A percentile compares a stretch with the other conserved stretches of the same genome.
phyloP scores from a whole-genome alignment of 2,888 invertebrate species.

The Agriotes lineatus region DNA sequence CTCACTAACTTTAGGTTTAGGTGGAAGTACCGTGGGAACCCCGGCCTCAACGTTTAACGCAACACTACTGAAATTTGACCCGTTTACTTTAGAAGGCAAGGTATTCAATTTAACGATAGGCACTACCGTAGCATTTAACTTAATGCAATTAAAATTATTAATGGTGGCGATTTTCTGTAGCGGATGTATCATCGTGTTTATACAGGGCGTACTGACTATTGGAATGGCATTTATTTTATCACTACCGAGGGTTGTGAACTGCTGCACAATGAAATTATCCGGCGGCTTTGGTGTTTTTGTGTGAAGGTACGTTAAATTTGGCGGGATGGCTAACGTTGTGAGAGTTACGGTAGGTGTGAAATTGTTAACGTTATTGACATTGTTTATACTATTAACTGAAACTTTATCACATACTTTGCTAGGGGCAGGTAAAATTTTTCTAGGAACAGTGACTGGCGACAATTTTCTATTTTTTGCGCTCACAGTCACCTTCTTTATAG shows the following conservation, averaged over 20 bases:
- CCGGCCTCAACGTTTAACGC: constrained; percentile 62
- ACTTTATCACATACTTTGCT: constrained; percentile 61
- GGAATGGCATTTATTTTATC: constrained; percentile 61
- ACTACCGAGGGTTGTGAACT: constrained; percentile 60
- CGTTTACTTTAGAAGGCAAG: constrained; percentile 53
- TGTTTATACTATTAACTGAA: constrained; percentile 48
- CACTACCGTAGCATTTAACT: constrained; percentile 66
- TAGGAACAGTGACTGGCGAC: constrained; percentile 59
- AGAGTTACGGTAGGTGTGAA: constrained; percentile 62
- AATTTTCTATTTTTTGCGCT: constrained; percentile 57
- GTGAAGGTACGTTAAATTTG: constrained; percentile 64
- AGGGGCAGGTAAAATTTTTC: constrained; percentile 65
- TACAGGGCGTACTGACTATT: constrained; percentile 61
- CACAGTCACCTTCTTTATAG: constrained; percentile 57
- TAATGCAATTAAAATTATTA: constrained; percentile 64
- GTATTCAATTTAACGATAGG: constrained; percentile 66
- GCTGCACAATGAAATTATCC: constrained; percentile 62
- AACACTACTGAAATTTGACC: constrained; percentile 49
- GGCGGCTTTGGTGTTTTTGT: constrained; percentile 63
- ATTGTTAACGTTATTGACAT: constrained; percentile 54
- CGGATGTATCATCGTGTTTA: constrained; percentile 62
- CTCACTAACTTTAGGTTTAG: constrained; percentile 56
- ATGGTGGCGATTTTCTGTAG: constrained; percentile 61
- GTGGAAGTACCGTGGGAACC: constrained; percentile 62
- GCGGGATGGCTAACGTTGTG: constrained; percentile 61